A percentile compares a stretch with the other conserved stretches of the same genome.
phyloP scores from a whole-genome alignment of 2,113 vertebrate genomes.

The Ptilorrhoa leucosticta region DNA sequence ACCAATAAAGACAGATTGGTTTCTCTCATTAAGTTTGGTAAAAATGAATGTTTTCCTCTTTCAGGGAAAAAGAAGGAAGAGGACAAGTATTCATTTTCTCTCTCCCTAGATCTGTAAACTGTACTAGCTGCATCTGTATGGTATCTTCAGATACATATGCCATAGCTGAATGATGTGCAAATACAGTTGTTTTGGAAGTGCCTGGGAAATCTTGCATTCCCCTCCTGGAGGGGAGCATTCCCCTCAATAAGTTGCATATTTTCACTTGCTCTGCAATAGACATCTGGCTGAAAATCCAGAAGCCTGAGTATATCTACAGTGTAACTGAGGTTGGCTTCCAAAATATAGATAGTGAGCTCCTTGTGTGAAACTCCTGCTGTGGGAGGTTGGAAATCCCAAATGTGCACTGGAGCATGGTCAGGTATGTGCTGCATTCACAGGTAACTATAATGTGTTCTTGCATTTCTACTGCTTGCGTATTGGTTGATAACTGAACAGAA shows the following conservation, averaged over 20 bases:
- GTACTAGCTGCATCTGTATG: background rate
- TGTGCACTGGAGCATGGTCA: background rate
- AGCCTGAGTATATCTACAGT: background rate
- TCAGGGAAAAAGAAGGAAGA: background rate
- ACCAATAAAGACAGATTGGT: background rate
- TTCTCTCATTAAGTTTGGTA: background rate
- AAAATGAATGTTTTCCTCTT: background rate
- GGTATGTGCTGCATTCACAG: background rate
- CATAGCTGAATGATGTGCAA: background rate
- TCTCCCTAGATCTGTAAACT: background rate
- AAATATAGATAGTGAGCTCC: background rate
- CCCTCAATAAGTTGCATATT: background rate
- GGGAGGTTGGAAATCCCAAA: background rate
- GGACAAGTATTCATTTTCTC: background rate
- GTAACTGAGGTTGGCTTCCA: background rate
- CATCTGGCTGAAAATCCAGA: background rate
- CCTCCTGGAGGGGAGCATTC: background rate
- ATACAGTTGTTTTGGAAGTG: background rate
- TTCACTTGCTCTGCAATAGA: background rate
- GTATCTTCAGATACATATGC: rapidly evolving
- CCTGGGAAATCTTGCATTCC: background rate
- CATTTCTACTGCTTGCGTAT: background rate
- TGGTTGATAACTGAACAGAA: background rate
- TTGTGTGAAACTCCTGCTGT: background rate
- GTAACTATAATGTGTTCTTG: background rate